These are phyloP conservation scores for Galeopsomyia nigrocyanea DNA, from an alignment of 2,888 invertebrate species.

Conservation along the genomic window DNA sequence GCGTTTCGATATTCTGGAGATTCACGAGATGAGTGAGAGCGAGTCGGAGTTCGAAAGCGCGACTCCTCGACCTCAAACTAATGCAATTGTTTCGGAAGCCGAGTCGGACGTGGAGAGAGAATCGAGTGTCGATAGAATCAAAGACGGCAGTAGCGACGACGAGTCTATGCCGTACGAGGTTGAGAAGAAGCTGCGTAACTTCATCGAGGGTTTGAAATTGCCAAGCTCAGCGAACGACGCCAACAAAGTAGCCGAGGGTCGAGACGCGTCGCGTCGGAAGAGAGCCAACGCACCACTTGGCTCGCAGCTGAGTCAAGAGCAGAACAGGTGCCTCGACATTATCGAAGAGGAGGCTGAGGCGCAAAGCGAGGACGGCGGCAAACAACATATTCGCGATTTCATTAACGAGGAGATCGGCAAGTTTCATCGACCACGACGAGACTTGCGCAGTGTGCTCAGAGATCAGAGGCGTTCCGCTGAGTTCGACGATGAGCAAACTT, in stretches of 20 bases:
- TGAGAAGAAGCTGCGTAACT: conserved; percentile 61
- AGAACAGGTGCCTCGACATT: conserved; percentile 77
- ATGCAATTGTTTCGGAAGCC: conserved; percentile 72
- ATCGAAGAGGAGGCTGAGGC: conserved; percentile 82
- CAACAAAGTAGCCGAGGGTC: conserved; percentile 18
- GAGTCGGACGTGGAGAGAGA: conserved; percentile 77
- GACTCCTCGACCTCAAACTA: background rate
- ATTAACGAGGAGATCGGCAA: conserved; percentile 72
- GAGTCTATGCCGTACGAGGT: conserved; percentile 59
- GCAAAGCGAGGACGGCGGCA: conserved; percentile 64
- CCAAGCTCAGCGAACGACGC: conserved; percentile 51
- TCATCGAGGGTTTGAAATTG: conserved; percentile 61
- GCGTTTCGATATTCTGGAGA: conserved; percentile 56
- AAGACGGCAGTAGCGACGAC: conserved; percentile 61
- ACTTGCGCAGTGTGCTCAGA: conserved; percentile 33
- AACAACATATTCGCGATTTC: conserved; percentile 68
- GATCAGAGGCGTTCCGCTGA: conserved; percentile 23
- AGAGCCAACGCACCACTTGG: conserved; percentile 26
- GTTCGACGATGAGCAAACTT: conserved; percentile 9
- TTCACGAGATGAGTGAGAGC: conserved; percentile 62
- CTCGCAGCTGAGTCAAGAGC: conserved; percentile 45
- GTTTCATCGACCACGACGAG: conserved; percentile 64
- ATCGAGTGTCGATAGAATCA: conserved; percentile 62
- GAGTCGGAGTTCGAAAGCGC: conserved; percentile 58
- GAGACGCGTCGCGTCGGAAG: background rate